Conservation (phyloP, 2,888 invertebrate species). For the Pseudococcus jackbeardsleyi region DNA sequence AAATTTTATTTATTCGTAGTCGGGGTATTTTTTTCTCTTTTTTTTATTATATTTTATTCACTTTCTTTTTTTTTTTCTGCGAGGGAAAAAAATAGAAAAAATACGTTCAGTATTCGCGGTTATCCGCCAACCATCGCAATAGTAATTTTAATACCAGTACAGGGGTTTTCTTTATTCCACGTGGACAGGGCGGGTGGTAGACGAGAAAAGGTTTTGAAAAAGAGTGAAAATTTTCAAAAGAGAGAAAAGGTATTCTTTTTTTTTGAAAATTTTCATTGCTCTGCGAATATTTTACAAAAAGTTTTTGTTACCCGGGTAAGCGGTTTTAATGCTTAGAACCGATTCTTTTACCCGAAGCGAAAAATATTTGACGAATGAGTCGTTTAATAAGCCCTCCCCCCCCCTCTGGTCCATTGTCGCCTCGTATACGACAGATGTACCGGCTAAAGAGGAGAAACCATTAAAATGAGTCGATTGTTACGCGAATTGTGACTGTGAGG, state of each 20-base stretch:
- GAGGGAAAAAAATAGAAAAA: not conserved
- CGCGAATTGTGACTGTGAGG: not conserved
- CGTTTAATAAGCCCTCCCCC: not conserved
- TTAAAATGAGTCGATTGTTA: constrained; percentile 4
- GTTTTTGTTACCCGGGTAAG: constrained; percentile 15
- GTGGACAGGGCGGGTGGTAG: not conserved
- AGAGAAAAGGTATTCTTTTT: constrained; percentile 15
- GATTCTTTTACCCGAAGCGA: not conserved
- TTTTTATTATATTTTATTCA: not conserved
- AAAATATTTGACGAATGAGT: constrained; percentile 17
- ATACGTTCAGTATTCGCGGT: not conserved
- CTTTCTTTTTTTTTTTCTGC: not conserved
- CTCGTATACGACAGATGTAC: not conserved
- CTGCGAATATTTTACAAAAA: constrained; percentile 32
- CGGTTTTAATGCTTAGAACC: constrained; percentile 24
- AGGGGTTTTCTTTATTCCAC: not conserved
- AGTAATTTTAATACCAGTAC: constrained; percentile 11
- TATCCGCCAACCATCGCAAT: not conserved
- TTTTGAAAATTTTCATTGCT: constrained; percentile 3
- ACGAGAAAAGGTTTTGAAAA: not conserved
- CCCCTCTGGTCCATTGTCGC: not conserved
- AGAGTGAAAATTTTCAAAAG: constrained; percentile 21
- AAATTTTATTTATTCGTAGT: constrained; percentile 37
- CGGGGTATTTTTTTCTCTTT: not conserved
- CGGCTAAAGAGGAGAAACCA: not conserved